Evolutionary conservation across 2,113 vertebrate genomes (phyloP), one percentile per base, ranked within the genome.

Genomic region (crab-eating macaque (Macaca fascicularis)): DNA sequence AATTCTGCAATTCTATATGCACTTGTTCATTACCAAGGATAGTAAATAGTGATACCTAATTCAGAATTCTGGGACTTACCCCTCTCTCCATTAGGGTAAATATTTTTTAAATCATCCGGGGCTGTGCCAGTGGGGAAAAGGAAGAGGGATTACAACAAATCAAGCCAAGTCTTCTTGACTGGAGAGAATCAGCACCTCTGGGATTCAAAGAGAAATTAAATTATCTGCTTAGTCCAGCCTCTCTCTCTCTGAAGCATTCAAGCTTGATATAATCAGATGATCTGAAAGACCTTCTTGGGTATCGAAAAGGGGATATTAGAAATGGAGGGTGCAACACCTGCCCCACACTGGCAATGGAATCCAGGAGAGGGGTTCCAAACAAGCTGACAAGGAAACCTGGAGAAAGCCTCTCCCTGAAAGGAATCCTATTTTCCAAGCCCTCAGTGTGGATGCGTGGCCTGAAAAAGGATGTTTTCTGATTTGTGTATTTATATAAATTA

Each of bases 391-490:
- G 74, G 48, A 94, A 93, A 91, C 19, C 12, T 79, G 13, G 38
- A 50, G 17, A 69, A 87, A 86, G 20, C 27, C 52, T 87, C 48
- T 90, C 61, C 40, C 19, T 1, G 45, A 75, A 95, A 90, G 8
- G 13, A 82, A 88, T 67, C 27, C 30, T 78, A 76, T 92, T 96
- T 96, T 97, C 70, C 90, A 92, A 89, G 86, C 14, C 25, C 69
- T 96, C 80, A 35, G 11, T 55, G 14, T 0, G 4, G 48, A 84
- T 97, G 30, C 89, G 25, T 89, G 52, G 72, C 78, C 82, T 86
- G 67, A 96, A 40, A 93, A 94, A 30, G 92, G 69, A 89, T 92
- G 83, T 93, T 96, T 97, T 97, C 92, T 20, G 20, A 90, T 97
- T 94, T 93, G 79, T 94, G 16, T 85, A 93, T 96, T 90, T 98